A percentile compares a stretch with the other conserved stretches of the same genome.
These are phyloP conservation scores for Actenoides hombroni DNA, from an alignment of 2,113 vertebrate genomes.

Conservation along the genomic window DNA sequence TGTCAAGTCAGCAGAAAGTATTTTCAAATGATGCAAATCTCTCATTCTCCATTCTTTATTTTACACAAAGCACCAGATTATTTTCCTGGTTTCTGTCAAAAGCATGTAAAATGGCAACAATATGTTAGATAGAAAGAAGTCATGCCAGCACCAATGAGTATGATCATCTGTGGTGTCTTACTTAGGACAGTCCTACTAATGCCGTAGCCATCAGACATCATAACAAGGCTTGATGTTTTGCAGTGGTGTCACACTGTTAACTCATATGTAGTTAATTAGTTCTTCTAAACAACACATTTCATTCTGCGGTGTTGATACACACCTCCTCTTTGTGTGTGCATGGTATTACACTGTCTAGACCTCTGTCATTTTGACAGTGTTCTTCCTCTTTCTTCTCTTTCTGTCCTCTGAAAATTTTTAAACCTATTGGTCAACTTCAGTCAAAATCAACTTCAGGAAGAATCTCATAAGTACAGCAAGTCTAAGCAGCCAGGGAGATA, in stretches of 20 bases:
- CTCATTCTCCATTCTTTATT: background rate
- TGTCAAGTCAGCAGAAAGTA: background rate
- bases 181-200: background rate
- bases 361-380: background rate
- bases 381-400: background rate
- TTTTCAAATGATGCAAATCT: background rate
- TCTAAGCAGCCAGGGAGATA: background rate
- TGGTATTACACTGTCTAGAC: background rate
- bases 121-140: background rate
- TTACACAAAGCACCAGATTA: background rate
- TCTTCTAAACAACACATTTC: background rate
- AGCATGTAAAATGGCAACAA: background rate
- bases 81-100: background rate
- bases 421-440: background rate
- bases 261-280: background rate
- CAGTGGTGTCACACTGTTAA: background rate
- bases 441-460: background rate
- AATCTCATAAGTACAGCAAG: background rate
- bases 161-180: background rate
- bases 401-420: background rate
- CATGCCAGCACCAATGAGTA: rapidly evolving
- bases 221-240: background rate
- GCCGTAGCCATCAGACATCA: no score
- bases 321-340: background rate
- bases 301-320: background rate